phyloP scores from a whole-genome alignment of 2,888 invertebrate species.

The Teleogryllus oceanicus region DNA sequence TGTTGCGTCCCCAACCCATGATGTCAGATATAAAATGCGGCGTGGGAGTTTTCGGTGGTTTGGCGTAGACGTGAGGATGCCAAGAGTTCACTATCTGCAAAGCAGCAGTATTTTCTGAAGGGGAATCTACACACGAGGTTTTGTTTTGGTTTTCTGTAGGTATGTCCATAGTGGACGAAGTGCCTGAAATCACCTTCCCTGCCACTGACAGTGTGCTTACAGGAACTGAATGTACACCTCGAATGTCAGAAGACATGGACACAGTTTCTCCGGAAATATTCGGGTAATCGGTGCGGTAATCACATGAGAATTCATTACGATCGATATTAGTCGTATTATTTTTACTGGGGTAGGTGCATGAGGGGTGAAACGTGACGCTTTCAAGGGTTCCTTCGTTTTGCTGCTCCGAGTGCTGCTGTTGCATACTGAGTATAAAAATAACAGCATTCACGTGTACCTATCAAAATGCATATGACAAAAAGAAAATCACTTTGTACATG shows the following conservation, averaged over 20 bases:
- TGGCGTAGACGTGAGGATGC: conserved; percentile 87
- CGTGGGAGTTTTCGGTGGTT: conserved; percentile 76
- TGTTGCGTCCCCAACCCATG: conserved; percentile 57
- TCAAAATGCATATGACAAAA: neutral
- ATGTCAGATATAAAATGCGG: conserved; percentile 87
- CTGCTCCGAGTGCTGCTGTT: neutral
- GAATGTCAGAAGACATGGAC: neutral
- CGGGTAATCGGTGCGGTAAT: neutral
- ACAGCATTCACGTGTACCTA: neutral
- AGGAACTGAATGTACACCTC: neutral
- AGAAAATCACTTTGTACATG: too few relatives aligned
- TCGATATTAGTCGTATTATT: neutral
- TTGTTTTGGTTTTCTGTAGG: neutral
- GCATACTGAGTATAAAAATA: neutral
- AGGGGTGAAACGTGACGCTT: neutral
- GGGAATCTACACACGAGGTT: neutral
- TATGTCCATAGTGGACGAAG: conserved; percentile 20
- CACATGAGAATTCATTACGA: neutral
- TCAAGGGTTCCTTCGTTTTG: neutral
- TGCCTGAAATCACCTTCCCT: conserved; percentile 19
- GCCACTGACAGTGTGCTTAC: neutral
- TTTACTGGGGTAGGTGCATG: neutral
- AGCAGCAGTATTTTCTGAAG: neutral
- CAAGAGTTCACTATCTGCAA: conserved; percentile 53
- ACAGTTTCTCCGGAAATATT: neutral